Base-by-base conservation (phyloP, 64 coral and sea anemone genomes). In the Cladopsammia gracilis region DNA sequence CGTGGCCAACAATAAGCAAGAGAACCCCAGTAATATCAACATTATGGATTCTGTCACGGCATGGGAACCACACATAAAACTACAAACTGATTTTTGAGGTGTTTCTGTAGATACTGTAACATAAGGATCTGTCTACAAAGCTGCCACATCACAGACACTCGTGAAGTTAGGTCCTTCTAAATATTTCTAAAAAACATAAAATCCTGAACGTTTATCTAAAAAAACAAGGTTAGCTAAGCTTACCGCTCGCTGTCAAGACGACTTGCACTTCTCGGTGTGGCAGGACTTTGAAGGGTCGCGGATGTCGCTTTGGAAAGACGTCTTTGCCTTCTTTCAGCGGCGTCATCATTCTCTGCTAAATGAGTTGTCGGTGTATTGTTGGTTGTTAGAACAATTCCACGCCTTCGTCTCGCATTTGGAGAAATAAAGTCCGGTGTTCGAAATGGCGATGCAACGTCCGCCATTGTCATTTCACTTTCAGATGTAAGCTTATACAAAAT, bases 261-360 rank as follows among this genome's bases (percentile, higher is more conserved):
- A 82, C 88, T 94, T 51, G 80, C 48, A 61, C 87, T 97, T 87
- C 96, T 84, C n/a, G 95, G 92, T 10, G 96, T 94, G 9, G 92
- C 87, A 47, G 96, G 96, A 70, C 92, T 97, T 77, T 68, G 90
- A 50, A 97, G 69, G n/a, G 88, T 89, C 4, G 76, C 83, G 50
- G 82, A 87, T 45, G 96, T 97, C 58, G 86, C 88, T 51, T 85
- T 85, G 4, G 92, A 97, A 70, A 97, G 56, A 53, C 89, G 15
- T 69, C 92, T 86, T 52, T 94, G 96, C 51, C 92, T 97, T 25
- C 78, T 94, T 69, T 97, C 96, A 20, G 88, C 92, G 15, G 79
- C 88, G 20, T 97, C 96, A n/a, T 97, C 96, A 91, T 97, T 97
- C 85, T 67, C 75, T 78, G 92, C 69, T 87, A 91, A 68, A 19